phyloP scores from a whole-genome alignment of 2,797 vertebrate genomes.

The Malurus leucopterus region DNA sequence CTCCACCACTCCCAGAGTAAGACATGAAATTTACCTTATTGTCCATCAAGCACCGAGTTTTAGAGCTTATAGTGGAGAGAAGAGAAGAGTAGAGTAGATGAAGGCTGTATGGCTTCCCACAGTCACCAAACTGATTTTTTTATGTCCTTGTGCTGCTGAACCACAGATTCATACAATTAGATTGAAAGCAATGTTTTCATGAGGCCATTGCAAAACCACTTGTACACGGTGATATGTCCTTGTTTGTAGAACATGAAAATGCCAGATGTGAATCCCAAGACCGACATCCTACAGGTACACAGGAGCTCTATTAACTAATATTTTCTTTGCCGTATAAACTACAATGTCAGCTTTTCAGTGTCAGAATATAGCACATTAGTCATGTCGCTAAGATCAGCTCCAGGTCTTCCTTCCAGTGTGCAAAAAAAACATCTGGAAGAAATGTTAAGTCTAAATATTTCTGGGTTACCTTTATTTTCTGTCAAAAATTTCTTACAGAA shows the following conservation, averaged over 20 bases:
- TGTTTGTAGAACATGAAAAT: background rate
- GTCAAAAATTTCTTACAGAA: background rate
- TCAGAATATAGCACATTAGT: background rate
- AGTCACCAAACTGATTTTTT: background rate
- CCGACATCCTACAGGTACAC: background rate
- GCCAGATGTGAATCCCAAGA: background rate
- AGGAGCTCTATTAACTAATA: background rate
- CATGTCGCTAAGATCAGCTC: rapidly evolving
- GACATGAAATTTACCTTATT: background rate
- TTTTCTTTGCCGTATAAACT: background rate
- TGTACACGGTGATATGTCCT: background rate
- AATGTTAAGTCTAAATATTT: background rate
- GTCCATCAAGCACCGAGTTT: background rate
- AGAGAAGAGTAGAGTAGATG: background rate
- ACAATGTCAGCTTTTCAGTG: background rate
- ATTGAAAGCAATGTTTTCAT: background rate
- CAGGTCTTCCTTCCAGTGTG: background rate
- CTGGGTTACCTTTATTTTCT: background rate
- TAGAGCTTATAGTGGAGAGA: background rate
- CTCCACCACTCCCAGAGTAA: background rate
- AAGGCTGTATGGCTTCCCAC: background rate
- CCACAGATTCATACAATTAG: background rate
- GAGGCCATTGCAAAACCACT: background rate
- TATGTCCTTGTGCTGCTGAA: background rate
- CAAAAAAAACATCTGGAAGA: background rate